Percentiles rank a stretch among this genome's conserved stretches.
These are phyloP conservation scores for Hoplostethus mediterraneus DNA, from an alignment of 2,797 vertebrate species.

Conservation along the genomic window DNA sequence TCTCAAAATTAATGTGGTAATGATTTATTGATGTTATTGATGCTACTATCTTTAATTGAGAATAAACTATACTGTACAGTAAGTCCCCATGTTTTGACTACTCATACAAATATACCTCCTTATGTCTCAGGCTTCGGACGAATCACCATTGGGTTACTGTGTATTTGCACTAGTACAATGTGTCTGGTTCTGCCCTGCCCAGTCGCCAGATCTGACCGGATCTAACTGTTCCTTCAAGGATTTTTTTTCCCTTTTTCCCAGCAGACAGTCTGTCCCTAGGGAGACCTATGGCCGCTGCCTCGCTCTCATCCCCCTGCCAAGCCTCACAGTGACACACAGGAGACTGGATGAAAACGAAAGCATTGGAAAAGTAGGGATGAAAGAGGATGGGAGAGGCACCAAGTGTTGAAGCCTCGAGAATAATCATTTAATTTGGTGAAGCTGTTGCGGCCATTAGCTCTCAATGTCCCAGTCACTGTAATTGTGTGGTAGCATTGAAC, in stretches of 20 bases:
- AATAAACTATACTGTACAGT: too few relatives aligned
- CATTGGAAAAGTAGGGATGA: slow-evolving; percentile 2
- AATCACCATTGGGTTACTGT: neutral
- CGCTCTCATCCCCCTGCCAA: slow-evolving; percentile 13
- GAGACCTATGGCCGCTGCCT: slow-evolving; percentile 13
- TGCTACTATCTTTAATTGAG: too few relatives aligned
- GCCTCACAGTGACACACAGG: slow-evolving; percentile 10
- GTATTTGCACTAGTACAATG: neutral
- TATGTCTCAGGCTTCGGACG: neutral
- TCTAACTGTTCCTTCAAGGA: neutral
- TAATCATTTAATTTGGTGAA: slow-evolving; percentile 57
- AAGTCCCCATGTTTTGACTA: neutral
- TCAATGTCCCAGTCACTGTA: slow-evolving; percentile 4
- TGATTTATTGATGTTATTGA: too few relatives aligned
- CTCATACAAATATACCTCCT: neutral
- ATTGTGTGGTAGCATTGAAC: slow-evolving; percentile 33
- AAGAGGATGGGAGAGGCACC: slow-evolving; percentile 52
- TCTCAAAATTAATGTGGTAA: too few relatives aligned
- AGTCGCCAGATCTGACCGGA: neutral
- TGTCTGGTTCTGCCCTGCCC: slow-evolving; percentile 1
- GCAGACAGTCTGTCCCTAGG: neutral
- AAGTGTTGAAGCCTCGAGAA: slow-evolving; percentile 46
- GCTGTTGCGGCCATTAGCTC: slow-evolving; percentile 39
- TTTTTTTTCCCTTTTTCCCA: slow-evolving; percentile 9
- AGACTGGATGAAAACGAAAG: slow-evolving; percentile 12